These are phyloP conservation scores for Latheticus oryzae DNA, from an alignment of 2,888 invertebrate species.

Conservation along the genomic window DNA sequence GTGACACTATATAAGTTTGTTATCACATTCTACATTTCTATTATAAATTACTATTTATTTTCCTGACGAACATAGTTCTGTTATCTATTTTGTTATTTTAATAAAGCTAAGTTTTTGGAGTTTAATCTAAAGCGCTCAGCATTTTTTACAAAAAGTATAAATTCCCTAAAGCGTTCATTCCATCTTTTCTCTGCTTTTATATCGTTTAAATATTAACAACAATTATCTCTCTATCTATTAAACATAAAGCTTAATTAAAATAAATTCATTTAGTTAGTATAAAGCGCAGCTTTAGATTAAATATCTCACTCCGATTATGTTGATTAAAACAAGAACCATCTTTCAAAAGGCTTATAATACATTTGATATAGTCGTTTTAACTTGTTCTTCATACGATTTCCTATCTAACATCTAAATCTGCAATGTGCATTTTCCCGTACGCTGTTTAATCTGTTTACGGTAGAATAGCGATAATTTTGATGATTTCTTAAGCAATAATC, in stretches of 20 bases:
- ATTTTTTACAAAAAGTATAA: too few relatives aligned
- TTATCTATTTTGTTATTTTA: too few relatives aligned
- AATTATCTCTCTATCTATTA: conserved; percentile 2
- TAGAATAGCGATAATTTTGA: conserved; percentile 26
- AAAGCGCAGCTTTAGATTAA: conserved; percentile 4
- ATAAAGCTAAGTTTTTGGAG: too few relatives aligned
- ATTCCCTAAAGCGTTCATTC: too few relatives aligned
- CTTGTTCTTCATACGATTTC: conserved; percentile 16
- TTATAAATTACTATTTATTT: too few relatives aligned
- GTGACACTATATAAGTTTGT: too few relatives aligned
- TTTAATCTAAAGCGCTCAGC: too few relatives aligned
- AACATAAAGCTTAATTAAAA: conserved; percentile 8
- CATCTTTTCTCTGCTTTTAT: too few relatives aligned
- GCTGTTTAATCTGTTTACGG: conserved; percentile 30
- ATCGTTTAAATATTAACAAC: too few relatives aligned
- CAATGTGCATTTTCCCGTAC: conserved; percentile 13
- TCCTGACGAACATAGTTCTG: too few relatives aligned
- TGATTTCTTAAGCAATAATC: conserved; percentile 34
- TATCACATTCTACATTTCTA: too few relatives aligned
- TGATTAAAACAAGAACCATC: conserved; percentile 20
- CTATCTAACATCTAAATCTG: conserved; percentile 15
- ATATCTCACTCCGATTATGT: conserved; percentile 11
- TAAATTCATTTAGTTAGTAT: background rate
- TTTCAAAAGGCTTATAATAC: conserved; percentile 27
- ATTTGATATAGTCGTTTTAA: conserved; percentile 20